Conservation (phyloP, 1,140 invertebrate species). For the Listronotus bonariensis region DNA sequence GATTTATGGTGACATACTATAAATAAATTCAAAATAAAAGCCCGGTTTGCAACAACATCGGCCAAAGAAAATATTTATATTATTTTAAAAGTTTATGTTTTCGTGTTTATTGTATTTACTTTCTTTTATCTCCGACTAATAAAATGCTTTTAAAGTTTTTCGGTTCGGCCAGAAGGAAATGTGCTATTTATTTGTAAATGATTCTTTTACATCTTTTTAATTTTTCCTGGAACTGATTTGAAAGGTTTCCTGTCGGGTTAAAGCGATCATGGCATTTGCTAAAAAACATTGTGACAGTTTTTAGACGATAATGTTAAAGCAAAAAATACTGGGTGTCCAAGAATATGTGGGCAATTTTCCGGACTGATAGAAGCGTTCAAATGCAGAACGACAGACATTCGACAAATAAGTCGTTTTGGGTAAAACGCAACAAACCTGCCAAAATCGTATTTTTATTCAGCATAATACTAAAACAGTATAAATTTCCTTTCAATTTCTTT, state of each 20-base stretch:
- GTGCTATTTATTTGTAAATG: constrained; percentile 18
- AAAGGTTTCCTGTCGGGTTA: neutral
- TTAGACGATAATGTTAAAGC: too few species aligned
- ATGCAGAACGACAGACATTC: too few species aligned
- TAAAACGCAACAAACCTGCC: too few species aligned
- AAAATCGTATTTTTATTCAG: too few species aligned
- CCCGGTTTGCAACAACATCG: constrained; percentile 14
- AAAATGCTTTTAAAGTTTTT: constrained; percentile 18
- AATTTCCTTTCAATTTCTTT: too few species aligned
- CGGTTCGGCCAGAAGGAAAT: constrained; percentile 12
- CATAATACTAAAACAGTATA: too few species aligned
- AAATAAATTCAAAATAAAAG: constrained; percentile 16
- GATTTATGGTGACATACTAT: constrained; percentile 11
- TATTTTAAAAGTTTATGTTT: constrained; percentile 15
- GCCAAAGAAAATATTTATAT: constrained; percentile 19
- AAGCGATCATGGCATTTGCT: too few species aligned
- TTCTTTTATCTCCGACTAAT: constrained; percentile 15
- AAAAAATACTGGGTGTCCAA: too few species aligned
- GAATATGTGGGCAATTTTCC: too few species aligned
- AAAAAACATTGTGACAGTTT: too few species aligned
- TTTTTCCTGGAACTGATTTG: constrained; percentile 4
- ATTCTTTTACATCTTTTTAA: constrained; percentile 9
- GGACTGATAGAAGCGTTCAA: too few species aligned
- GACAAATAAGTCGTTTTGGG: too few species aligned
- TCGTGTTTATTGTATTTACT: constrained; percentile 16